Conservation (phyloP, 2,113 vertebrate species). For the Oreochromis aureus region DNA sequence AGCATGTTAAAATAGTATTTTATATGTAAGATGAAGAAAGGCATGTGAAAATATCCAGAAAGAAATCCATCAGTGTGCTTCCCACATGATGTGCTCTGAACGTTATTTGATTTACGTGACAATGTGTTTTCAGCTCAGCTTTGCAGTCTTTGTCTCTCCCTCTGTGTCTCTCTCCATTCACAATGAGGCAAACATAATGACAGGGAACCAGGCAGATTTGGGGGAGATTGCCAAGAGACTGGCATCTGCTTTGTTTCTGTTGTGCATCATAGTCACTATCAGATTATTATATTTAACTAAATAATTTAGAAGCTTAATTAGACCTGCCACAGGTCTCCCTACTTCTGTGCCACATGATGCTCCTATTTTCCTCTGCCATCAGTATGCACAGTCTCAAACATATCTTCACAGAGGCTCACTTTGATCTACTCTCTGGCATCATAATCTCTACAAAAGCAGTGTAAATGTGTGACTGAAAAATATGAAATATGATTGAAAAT, state of each 20-base stretch:
- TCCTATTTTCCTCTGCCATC: not conserved
- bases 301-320: slow-evolving; percentile 54
- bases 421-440: not conserved
- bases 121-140: slow-evolving; percentile 3
- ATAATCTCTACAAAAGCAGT: not conserved
- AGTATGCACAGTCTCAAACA: not conserved
- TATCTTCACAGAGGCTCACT: not conserved
- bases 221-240: not conserved
- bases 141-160: not conserved
- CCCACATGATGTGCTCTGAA: not conserved
- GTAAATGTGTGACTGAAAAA: not conserved
- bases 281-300: slow-evolving; percentile 40
- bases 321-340: not conserved
- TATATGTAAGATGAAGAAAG: not conserved
- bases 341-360: not conserved
- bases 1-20: not conserved
- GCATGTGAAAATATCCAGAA: not conserved
- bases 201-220: not conserved
- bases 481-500: not conserved
- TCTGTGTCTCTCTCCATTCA: not conserved
- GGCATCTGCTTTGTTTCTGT: slow-evolving; percentile 6
- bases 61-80: not conserved
- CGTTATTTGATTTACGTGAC: slow-evolving; percentile 25
- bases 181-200: not conserved
- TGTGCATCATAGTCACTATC: slow-evolving; percentile 1